These are phyloP conservation scores for Antheraea mylitta DNA, from an alignment of 1,140 invertebrate genomes.

Conservation along the genomic window DNA sequence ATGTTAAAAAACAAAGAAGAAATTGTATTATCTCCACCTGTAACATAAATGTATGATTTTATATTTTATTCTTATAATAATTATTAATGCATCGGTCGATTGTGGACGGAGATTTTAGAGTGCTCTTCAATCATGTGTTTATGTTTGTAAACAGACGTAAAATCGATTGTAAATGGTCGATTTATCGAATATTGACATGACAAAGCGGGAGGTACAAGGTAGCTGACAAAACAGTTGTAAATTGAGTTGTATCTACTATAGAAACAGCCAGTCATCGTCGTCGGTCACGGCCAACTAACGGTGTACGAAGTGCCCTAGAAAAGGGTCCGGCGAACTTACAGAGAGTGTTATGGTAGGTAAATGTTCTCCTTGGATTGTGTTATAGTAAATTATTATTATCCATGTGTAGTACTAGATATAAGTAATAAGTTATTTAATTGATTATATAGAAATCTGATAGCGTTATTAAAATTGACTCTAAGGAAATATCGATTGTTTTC, in stretches of 20 bases:
- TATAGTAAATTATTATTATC: not conserved
- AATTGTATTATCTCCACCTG: too few species aligned
- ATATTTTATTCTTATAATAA: too few species aligned
- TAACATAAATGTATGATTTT: too few species aligned
- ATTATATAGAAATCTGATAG: too few species aligned
- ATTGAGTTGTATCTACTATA: conserved; percentile 12
- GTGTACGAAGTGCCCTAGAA: conserved; percentile 17
- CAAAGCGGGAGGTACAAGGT: conserved; percentile 4
- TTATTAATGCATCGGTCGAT: not conserved
- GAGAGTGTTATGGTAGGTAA: not conserved
- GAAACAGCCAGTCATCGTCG: conserved; percentile 16
- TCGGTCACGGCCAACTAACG: conserved; percentile 24
- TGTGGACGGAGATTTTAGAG: not conserved
- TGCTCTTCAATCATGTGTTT: not conserved
- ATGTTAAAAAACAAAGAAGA: too few species aligned
- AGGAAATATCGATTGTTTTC: too few species aligned
- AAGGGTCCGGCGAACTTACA: conserved; percentile 13
- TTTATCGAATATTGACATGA: not conserved
- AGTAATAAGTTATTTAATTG: too few species aligned
- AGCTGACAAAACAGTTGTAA: conserved; percentile 11
- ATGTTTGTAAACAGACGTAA: not conserved
- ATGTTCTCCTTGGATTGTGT: not conserved
- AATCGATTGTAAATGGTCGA: not conserved
- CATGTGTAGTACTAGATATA: too few species aligned
- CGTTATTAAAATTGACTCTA: too few species aligned